phyloP scores from a whole-genome alignment of 2,113 vertebrate genomes.

The Cyanoderma ruficeps region DNA sequence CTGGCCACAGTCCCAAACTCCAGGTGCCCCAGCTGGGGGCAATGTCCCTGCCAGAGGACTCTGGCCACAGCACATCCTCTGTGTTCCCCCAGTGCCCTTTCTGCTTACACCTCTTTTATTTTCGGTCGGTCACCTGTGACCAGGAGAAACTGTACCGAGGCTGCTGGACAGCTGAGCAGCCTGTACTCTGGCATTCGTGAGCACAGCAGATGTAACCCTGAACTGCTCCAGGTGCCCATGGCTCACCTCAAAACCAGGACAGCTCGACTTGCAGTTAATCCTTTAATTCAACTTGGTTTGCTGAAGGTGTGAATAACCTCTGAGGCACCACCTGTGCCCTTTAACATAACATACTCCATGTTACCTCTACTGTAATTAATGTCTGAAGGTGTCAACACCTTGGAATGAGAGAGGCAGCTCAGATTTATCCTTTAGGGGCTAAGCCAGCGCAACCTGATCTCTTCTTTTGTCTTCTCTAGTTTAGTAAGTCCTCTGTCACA shows the following conservation, averaged over 20 bases:
- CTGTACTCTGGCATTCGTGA: not conserved
- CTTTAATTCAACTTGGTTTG: not conserved
- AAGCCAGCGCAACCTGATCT: not conserved
- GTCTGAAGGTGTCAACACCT: not conserved
- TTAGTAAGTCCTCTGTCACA: not conserved
- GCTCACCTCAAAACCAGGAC: not conserved
- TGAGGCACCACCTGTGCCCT: not conserved
- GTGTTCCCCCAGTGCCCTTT: not conserved
- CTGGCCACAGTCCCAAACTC: not conserved
- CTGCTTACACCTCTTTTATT: not conserved
- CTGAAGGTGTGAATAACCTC: not conserved
- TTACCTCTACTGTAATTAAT: not conserved
- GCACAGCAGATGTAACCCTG: not conserved
- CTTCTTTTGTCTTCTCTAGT: not conserved
- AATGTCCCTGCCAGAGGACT: not conserved
- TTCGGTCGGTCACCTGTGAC: constrained; percentile 25
- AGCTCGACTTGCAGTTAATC: not conserved
- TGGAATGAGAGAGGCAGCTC: not conserved
- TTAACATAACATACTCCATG: accelerated
- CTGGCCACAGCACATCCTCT: accelerated
- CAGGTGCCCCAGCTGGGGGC: not conserved
- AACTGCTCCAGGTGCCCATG: not conserved
- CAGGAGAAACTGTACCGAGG: not conserved
- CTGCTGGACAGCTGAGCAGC: not conserved
- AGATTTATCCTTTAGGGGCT: not conserved